Evolutionary conservation across 2,797 vertebrate species (phyloP), one percentile per base, ranked within the genome.

Genomic region (Prionace glauca): DNA sequence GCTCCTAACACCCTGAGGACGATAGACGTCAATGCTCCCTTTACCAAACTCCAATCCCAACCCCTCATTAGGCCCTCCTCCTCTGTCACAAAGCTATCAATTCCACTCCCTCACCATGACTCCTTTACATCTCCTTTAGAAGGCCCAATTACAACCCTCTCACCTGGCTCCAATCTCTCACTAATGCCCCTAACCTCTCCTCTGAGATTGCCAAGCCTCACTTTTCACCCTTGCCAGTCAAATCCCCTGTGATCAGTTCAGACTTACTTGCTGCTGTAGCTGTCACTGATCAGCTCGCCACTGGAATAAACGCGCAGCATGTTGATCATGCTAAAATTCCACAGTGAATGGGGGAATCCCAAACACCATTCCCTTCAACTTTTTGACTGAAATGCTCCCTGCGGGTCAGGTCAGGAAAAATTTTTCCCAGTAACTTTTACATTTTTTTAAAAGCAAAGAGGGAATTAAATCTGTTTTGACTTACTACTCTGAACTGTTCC

Each of bases 401-500:
- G 69, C 69, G 22, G 69, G 69, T 71, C 69, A 24, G 69, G 18
- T 71, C 69, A 24, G 69, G 18, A 71, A 71, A 24, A 71, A 24
- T 24, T 36, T 41, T 16, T n/a, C 9, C 74, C 60, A 29, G 32
- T 62, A 65, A 32, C 45, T 91, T 18, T 18, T 32, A 29, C 32
- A 69, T 69, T 10, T 12, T 67, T 93, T 93, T 22, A 93, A 41
- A 93, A 93, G 65, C 36, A 74, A 92, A 69, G 65, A 41, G n/a
- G 26, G 71, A 74, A 74, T 95, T 29, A 95, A 95, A 77, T 77
- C 5, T 32, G 29, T 95, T 95, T 45, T 72, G 93, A 98, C 98
- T 98, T 97, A 99, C 99, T 97, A 99, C 99, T 97, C 98, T 97
- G 97, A 99, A 99, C 97, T 99, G 99, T 97, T 99, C 99, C 97